Conservation (phyloP, 2,888 invertebrate genomes). For the Parnassius apollo region DNA sequence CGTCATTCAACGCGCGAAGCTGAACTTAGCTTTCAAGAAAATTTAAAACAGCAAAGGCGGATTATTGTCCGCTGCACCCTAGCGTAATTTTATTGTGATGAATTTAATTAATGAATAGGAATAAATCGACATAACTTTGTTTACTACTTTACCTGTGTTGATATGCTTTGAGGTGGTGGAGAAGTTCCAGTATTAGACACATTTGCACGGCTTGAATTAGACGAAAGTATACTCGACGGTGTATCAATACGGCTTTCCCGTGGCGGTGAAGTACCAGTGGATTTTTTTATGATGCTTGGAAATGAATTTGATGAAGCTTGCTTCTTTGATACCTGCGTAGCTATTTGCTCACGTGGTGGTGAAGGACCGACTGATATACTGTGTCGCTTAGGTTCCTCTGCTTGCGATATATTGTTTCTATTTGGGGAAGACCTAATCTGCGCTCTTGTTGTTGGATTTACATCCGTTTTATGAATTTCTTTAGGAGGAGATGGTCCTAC, state of each 20-base stretch:
- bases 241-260: conserved; percentile 37
- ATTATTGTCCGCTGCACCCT: too few relatives aligned
- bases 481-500: conserved; percentile 70
- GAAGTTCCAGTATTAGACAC: conserved; percentile 88
- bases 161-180: conserved; percentile 92
- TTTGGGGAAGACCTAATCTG: conserved; percentile 44
- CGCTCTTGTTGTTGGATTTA: conserved; percentile 35
- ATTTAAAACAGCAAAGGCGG: too few relatives aligned
- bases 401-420: conserved; percentile 30
- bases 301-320: neutral
- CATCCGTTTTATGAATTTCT: conserved; percentile 40
- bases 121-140: conserved; percentile 3
- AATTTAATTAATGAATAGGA: too few relatives aligned
- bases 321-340: conserved; percentile 29
- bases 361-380: conserved; percentile 65
- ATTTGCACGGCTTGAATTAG: conserved; percentile 47
- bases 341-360: conserved; percentile 53
- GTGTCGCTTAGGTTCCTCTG: conserved; percentile 44
- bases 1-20: too few relatives aligned
- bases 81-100: too few relatives aligned
- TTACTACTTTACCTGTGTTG: conserved; percentile 86
- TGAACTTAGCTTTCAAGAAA: too few relatives aligned
- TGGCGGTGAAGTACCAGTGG: conserved; percentile 76
- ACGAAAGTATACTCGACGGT: conserved; percentile 41
- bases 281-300: conserved; percentile 58